Conservation (phyloP, 2,888 invertebrate genomes). For the Oligia strigilis region DNA sequence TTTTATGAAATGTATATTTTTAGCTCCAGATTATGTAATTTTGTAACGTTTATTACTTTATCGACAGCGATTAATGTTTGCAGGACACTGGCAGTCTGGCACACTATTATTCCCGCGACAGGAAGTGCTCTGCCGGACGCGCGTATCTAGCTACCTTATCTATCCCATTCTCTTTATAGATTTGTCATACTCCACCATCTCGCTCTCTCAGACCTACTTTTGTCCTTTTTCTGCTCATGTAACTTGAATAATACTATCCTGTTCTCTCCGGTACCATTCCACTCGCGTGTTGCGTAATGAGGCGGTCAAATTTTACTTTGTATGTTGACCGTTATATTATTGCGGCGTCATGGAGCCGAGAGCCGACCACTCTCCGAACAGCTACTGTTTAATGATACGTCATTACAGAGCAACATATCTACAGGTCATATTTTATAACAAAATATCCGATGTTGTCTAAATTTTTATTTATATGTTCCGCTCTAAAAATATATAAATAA, state of each 20-base stretch:
- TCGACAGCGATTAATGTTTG: constrained; percentile 67
- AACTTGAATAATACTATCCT: constrained; percentile 73
- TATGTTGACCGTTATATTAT: constrained; percentile 84
- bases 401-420: constrained; percentile 72
- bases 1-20: not conserved
- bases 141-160: constrained; percentile 88
- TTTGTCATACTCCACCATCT: constrained; percentile 79
- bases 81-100: constrained; percentile 68
- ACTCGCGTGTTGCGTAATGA: constrained; percentile 85
- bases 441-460: constrained; percentile 60
- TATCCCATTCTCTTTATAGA: constrained; percentile 84
- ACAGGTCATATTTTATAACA: constrained; percentile 68
- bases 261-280: constrained; percentile 77
- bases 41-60: constrained; percentile 54
- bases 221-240: constrained; percentile 75
- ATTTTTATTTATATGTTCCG: constrained; percentile 70
- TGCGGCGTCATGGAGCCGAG: constrained; percentile 78
- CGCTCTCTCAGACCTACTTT: constrained; percentile 72
- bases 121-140: constrained; percentile 87
- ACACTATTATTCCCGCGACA: constrained; percentile 74
- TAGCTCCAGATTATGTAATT: constrained; percentile 38
- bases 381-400: constrained; percentile 84
- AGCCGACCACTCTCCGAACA: constrained; percentile 72
- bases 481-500: constrained; percentile 65
- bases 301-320: constrained; percentile 86